Evolutionary conservation across 2,888 invertebrate genomes (phyloP).

Genomic region (Cephus pulcher): DNA sequence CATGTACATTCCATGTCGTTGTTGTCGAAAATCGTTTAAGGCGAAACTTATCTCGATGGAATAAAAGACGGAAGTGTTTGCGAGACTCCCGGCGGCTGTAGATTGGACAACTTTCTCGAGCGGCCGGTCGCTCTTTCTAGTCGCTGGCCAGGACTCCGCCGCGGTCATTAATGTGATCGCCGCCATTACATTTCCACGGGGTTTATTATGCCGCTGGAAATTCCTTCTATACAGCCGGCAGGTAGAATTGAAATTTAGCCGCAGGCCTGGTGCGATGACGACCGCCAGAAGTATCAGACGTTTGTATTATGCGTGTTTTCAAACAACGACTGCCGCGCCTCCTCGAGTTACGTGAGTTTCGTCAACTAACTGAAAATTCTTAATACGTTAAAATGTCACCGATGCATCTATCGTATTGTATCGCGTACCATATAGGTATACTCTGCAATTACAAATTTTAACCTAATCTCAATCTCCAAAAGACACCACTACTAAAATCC

Average conservation of each 20-base stretch:
- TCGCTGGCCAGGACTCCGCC: background rate
- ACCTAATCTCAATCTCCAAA: background rate
- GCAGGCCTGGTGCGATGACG: background rate
- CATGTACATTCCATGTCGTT: background rate
- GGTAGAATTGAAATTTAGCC: background rate
- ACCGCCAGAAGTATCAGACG: background rate
- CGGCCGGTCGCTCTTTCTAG: constrained; percentile 11
- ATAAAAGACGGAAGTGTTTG: constrained; percentile 35
- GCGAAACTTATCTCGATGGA: background rate
- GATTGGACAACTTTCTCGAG: constrained; percentile 27
- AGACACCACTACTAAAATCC: background rate
- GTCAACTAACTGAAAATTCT: too few species aligned
- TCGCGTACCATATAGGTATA: background rate
- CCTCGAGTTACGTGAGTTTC: background rate
- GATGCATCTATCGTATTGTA: background rate
- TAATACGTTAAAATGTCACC: background rate
- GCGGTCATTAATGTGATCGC: background rate
- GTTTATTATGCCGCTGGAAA: background rate
- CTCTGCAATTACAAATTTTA: background rate
- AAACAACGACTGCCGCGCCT: background rate
- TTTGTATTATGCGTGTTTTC: background rate
- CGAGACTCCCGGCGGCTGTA: constrained; percentile 18
- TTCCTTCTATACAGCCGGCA: background rate
- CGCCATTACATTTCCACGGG: background rate
- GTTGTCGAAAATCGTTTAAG: background rate